A percentile compares a stretch with the other conserved stretches of the same genome.
Conservation (phyloP, 2,113 vertebrate species). For the Myotis davidii region DNA sequence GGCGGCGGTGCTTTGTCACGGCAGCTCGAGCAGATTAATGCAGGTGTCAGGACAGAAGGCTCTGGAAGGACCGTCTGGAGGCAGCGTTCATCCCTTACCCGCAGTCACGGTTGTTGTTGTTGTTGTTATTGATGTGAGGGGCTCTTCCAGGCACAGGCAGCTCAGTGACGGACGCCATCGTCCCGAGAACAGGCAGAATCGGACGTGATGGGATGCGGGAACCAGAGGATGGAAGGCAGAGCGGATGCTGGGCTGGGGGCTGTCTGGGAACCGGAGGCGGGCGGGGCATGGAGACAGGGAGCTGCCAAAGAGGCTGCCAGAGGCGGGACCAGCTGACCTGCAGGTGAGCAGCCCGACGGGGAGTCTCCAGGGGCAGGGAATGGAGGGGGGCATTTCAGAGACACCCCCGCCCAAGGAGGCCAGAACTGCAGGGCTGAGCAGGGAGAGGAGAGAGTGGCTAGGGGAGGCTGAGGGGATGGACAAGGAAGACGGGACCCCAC, state of each 20-base stretch:
- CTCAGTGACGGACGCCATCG: rapidly evolving
- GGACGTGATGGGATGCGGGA: rapidly evolving
- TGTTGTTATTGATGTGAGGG: not conserved
- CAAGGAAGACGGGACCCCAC: not conserved
- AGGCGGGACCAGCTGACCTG: not conserved
- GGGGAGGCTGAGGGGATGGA: not conserved
- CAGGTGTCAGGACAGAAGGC: not conserved
- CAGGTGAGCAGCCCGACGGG: not conserved
- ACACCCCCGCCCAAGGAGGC: not conserved
- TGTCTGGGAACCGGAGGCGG: too few species aligned
- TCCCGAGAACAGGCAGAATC: not conserved
- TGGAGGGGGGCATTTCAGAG: not conserved
- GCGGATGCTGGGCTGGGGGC: not conserved
- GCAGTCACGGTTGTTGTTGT: rapidly evolving
- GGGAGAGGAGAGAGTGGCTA: not conserved
- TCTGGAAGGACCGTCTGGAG: rapidly evolving
- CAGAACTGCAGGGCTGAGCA: rapidly evolving
- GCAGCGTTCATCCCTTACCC: not conserved
- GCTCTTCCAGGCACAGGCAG: not conserved
- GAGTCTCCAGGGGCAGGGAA: not conserved
- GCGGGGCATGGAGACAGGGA: not conserved
- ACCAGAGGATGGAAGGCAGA: not conserved
- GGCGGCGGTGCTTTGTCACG: rapidly evolving
- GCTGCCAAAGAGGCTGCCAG: not conserved
- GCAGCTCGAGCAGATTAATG: rapidly evolving